Evolutionary conservation across 1,140 invertebrate genomes (phyloP).

Genomic region (Cydia fagiglandana): DNA sequence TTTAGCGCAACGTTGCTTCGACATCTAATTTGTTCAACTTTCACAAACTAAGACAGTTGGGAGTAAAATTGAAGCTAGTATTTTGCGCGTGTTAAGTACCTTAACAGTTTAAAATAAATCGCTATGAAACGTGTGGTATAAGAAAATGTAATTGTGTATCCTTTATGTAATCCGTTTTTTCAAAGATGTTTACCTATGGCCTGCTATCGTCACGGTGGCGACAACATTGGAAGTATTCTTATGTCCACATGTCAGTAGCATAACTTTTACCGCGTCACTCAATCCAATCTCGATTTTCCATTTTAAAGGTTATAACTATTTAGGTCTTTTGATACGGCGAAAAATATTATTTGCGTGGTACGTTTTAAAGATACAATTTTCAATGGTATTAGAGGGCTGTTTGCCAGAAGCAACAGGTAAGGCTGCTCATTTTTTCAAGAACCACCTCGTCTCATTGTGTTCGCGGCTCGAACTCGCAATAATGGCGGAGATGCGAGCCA

Average conservation of each 20-base stretch:
- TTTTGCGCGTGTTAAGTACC: too few species aligned
- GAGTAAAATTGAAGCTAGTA: too few species aligned
- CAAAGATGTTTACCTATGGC: neutral
- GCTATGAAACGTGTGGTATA: neutral
- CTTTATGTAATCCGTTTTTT: neutral
- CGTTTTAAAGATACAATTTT: neutral
- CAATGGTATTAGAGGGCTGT: conserved; percentile 13
- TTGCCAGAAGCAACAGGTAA: conserved; percentile 40
- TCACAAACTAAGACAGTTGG: neutral
- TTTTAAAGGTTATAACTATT: neutral
- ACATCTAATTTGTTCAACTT: conserved; percentile 17
- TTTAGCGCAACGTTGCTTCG: neutral
- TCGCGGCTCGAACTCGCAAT: conserved; percentile 22
- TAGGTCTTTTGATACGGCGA: neutral
- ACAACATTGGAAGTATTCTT: neutral
- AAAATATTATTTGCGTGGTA: neutral
- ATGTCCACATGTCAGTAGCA: neutral
- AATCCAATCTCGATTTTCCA: conserved; percentile 1
- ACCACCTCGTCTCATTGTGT: conserved; percentile 33
- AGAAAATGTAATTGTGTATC: neutral
- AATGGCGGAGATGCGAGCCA: conserved; percentile 31
- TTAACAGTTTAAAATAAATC: neutral
- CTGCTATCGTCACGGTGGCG: neutral
- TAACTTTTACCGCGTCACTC: neutral
- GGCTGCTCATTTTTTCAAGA: conserved; percentile 40